Evolutionary conservation across 2,113 vertebrate genomes (phyloP), one percentile per base, ranked within the genome.

Genomic region (Eupsittula cactorum): DNA sequence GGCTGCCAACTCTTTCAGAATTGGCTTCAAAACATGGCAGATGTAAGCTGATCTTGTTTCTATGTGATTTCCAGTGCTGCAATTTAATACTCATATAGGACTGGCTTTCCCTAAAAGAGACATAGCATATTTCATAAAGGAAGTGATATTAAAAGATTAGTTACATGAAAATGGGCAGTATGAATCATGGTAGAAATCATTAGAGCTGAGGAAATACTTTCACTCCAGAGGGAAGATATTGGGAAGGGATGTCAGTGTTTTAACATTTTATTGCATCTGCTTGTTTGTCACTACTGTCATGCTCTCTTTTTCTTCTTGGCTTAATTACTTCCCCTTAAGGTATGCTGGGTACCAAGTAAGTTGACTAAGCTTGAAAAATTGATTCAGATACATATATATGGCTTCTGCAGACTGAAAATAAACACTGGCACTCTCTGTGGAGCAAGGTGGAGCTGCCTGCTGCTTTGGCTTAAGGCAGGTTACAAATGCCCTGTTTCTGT

Each of bases 351-450:
- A 46, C 29, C 37, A 74, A 68, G 50, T 77, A 88, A 78, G n/a
- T 53, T 90, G 82, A 42, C 82, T 92, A 60, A 88, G 42, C 88
- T 86, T 83, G 68, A 73, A 73, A 92, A 91, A 78, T 68, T 50
- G 50, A 27, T 84, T 81, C 69, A 86, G 55, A 52, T 63, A 44
- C 41, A 29, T 88, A 37, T 35, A 35, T 59, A 35, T 35, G 33
- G 19, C n/a, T 92, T 83, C 65, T 87, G 41, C 59, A 75, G 85
- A 49, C 24, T 50, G 49, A 70, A 95, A 91, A 63, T 60, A 60
- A 65, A 7, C 52, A 68, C 46, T 33, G 49, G 7, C 52, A 23
- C 42, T 42, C 16, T 53, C 41, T 75, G 23, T 69, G 52, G 60
- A 77, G 28, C 39, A 57, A 70, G 27, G 27, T 53, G 28, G 9